A percentile compares a stretch with the other conserved stretches of the same genome.
phyloP scores from a whole-genome alignment of 2,797 vertebrate genomes.

The Lateolabrax maculatus region DNA sequence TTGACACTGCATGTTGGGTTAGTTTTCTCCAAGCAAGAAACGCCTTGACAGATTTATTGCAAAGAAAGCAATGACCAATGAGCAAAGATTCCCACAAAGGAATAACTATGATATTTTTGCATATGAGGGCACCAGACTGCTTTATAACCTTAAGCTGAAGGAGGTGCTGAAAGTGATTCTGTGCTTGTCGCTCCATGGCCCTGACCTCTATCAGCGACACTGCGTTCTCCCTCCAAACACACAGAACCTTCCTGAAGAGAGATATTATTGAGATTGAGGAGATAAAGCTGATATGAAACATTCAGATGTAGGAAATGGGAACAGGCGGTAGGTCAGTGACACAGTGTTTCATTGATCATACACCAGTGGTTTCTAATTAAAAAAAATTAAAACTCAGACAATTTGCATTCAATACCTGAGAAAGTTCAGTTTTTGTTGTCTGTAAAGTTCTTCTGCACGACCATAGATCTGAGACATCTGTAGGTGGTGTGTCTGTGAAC shows the following conservation, averaged over 20 bases:
- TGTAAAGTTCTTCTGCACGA: constrained; percentile 81
- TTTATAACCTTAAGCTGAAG: constrained; percentile 86
- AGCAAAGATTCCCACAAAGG: not conserved
- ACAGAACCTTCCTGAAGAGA: constrained; percentile 79
- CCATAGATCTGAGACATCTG: constrained; percentile 64
- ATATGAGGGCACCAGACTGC: not conserved
- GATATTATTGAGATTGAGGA: constrained; percentile 6
- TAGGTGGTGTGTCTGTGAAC: constrained; percentile 83
- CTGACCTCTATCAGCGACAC: constrained; percentile 54
- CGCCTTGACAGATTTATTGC: constrained; percentile 64
- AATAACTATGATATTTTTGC: not conserved
- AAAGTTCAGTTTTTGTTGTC: constrained; percentile 45
- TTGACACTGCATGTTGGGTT: constrained; percentile 57
- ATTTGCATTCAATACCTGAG: constrained; percentile 82
- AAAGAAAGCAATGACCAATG: constrained; percentile 6
- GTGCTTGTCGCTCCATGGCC: constrained; percentile 71
- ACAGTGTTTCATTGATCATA: not conserved
- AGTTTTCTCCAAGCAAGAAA: constrained; percentile 85
- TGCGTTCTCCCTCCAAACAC: constrained; percentile 85
- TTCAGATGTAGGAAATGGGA: not conserved
- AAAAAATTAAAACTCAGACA: not conserved
- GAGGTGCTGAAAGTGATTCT: constrained; percentile 78
- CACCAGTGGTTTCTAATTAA: not conserved
- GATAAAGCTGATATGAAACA: not conserved
- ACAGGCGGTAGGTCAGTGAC: not conserved